phyloP scores from a whole-genome alignment of 1,140 invertebrate species.

The Metopolophium dirhodum region DNA sequence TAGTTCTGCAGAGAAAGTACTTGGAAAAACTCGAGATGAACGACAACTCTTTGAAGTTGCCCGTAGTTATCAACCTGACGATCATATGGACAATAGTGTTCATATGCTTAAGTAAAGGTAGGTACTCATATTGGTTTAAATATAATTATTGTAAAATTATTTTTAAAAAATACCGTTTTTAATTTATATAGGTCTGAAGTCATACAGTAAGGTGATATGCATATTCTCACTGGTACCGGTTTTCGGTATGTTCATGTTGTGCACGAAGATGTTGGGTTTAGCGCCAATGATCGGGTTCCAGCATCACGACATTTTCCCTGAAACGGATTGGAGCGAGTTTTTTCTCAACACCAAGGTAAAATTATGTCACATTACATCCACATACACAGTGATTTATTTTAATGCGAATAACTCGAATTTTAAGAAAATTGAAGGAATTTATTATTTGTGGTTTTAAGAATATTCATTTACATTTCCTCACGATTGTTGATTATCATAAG shows the following conservation, averaged over 20 bases:
- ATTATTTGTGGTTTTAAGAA: background rate
- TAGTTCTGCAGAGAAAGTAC: slow-evolving; percentile 77
- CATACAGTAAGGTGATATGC: slow-evolving; percentile 84
- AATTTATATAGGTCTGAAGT: slow-evolving; percentile 71
- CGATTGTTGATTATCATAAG: background rate
- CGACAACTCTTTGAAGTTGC: slow-evolving; percentile 79
- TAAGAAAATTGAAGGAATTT: background rate
- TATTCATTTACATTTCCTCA: background rate
- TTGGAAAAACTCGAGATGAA: slow-evolving; percentile 68
- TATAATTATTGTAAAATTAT: background rate
- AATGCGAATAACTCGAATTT: background rate
- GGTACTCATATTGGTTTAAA: background rate
- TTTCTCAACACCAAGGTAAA: slow-evolving; percentile 77
- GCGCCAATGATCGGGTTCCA: slow-evolving; percentile 68
- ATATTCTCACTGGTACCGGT: slow-evolving; percentile 76
- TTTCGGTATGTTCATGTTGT: slow-evolving; percentile 75
- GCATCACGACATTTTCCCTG: slow-evolving; percentile 74
- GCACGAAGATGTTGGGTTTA: slow-evolving; percentile 76
- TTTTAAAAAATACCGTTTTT: background rate
- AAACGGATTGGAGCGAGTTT: slow-evolving; percentile 82
- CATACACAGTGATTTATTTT: background rate
- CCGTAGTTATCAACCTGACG: slow-evolving; percentile 86
- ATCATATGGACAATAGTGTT: slow-evolving; percentile 91
- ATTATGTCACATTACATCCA: slow-evolving; percentile 58
- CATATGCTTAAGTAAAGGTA: slow-evolving; percentile 85